Evolutionary conservation across 2,113 vertebrate species (phyloP), one percentile per base, ranked within the genome.

Genomic region (Poeciliopsis retropinna): DNA sequence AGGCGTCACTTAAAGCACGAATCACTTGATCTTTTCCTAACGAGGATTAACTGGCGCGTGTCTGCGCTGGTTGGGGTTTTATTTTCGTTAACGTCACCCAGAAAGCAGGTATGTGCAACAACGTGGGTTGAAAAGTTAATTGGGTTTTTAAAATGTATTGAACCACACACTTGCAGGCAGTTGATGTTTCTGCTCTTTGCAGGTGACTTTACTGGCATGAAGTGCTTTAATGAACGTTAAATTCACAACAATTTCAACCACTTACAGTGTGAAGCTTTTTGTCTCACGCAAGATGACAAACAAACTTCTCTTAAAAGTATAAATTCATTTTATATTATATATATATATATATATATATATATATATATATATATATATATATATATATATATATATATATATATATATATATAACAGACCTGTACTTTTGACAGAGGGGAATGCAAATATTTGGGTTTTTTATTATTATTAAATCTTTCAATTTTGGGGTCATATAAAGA

Each of bases 111-210:
- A 51, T 65, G 25, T 69, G 34, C 51, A 83, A 66, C 71, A 30
- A 66, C 60, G 72, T 76, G 61, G 41, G 75, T 60, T 15, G 72
- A 73, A 44, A 27, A 65, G 31, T n/a, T 27, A 75, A 85, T 64
- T 29, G 65, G 27, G 71, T 72, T 12, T 25, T 63, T 28, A 54
- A 61, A 34, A 25, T 73, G 37, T 41, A 15, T 41, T 71, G 3
- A 64, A 27, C 62, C 19, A 62, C 47, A 27, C 37, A n/a, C 3
- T 70, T 60, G 25, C n/a, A 60, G 13, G 30, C 25, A 60, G n/a
- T 70, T 61, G 69, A 39, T 70, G 25, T 9, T 57, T 57, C 51
- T 57, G 51, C 51, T 60, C 51, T 70, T 37, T 60, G 25, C 30
- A 14, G 2, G 54, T 60, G 68, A 37, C 19, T 51, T 54, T 8